Conservation (phyloP, 1,140 invertebrate species). For the Samia ricini region DNA sequence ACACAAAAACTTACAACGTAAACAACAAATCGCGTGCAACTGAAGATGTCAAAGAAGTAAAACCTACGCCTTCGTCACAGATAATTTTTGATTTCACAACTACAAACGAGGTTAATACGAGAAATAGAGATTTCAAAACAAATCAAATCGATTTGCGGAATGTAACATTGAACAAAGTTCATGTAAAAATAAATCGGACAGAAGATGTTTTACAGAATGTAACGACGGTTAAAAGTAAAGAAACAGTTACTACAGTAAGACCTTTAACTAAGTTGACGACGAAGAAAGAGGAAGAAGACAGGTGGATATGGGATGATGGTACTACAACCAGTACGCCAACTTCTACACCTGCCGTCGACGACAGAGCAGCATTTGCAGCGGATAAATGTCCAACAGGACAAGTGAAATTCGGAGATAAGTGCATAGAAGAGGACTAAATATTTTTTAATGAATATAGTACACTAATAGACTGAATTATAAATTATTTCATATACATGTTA, state of each 20-base stretch:
- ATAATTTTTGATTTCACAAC: background rate
- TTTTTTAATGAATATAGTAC: background rate
- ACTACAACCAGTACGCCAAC: constrained; percentile 5
- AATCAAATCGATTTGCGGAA: background rate
- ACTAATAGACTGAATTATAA: background rate
- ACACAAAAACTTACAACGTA: background rate
- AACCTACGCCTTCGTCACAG: background rate
- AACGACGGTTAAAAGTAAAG: background rate
- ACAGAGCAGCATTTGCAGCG: constrained; percentile 29
- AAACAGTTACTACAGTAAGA: background rate
- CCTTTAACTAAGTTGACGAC: background rate
- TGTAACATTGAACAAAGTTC: background rate
- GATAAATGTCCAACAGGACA: constrained; percentile 26
- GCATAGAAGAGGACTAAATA: constrained; percentile 19
- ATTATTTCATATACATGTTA: too few relatives aligned
- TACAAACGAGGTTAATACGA: background rate
- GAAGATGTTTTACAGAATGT: background rate
- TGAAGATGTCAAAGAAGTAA: background rate
- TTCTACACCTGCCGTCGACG: constrained; percentile 12
- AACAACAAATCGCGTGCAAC: background rate
- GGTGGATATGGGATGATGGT: constrained; percentile 28
- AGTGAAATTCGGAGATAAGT: constrained; percentile 24
- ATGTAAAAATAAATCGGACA: background rate
- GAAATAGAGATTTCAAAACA: background rate
- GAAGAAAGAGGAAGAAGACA: background rate